Percentiles rank a stretch among this genome's conserved stretches.
Evolutionary conservation across 2,888 invertebrate species (phyloP).

Genomic region (Alentia gelatinosa): DNA sequence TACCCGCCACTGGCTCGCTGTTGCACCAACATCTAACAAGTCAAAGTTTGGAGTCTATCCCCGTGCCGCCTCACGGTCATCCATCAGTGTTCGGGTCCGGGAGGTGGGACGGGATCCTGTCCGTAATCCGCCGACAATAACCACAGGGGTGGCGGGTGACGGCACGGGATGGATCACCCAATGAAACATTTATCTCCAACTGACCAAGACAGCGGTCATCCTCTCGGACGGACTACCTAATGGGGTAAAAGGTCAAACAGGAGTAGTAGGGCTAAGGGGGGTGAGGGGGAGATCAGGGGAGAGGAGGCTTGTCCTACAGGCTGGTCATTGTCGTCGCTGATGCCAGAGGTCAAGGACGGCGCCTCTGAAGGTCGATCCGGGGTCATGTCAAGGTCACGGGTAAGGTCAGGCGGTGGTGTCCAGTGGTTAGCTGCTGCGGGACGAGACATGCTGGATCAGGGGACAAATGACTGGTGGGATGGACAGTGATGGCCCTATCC

Average conservation of each 20-base stretch:
- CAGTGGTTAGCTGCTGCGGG: not conserved
- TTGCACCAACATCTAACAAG: slow-evolving; percentile 5
- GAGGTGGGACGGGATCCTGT: not conserved
- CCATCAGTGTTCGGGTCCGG: slow-evolving; percentile 20
- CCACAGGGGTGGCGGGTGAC: not conserved
- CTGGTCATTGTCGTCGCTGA: not conserved
- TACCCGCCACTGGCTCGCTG: not conserved
- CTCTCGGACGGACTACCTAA: not conserved
- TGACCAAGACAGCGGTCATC: not conserved
- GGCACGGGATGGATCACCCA: slow-evolving; percentile 36
- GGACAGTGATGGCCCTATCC: not conserved
- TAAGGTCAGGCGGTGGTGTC: not conserved
- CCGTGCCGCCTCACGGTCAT: not conserved
- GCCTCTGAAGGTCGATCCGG: not conserved
- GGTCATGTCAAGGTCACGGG: not conserved
- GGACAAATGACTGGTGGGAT: not conserved
- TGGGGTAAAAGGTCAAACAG: not conserved
- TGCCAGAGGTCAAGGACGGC: not conserved
- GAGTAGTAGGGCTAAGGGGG: too few species aligned
- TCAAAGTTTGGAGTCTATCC: slow-evolving; percentile 13
- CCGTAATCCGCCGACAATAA: not conserved
- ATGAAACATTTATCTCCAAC: slow-evolving; percentile 36
- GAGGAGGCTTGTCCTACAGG: not conserved
- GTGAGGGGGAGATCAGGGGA: not conserved
- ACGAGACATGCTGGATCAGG: too few species aligned